These are phyloP conservation scores for Ferrisia virgata DNA, from an alignment of 2,888 invertebrate species.

Conservation along the genomic window DNA sequence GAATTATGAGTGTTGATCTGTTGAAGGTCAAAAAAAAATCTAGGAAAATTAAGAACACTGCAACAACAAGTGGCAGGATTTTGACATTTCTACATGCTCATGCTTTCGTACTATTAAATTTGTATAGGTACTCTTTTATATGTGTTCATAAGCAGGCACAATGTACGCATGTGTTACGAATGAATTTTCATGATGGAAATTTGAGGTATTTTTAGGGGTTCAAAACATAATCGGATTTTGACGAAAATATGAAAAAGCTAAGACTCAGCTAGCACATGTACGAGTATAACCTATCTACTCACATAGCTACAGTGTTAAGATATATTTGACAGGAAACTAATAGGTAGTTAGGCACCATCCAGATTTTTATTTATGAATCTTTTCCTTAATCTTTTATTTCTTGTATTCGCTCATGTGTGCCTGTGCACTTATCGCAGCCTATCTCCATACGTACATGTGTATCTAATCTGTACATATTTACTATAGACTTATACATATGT, in stretches of 20 bases:
- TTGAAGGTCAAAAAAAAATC: background rate
- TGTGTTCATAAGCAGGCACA: too few relatives aligned
- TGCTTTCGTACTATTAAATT: background rate
- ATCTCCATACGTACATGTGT: too few relatives aligned
- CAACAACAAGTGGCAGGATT: background rate
- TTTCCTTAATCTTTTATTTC: background rate
- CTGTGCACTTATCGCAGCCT: background rate
- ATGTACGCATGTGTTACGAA: too few relatives aligned
- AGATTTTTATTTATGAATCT: background rate
- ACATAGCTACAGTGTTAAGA: background rate
- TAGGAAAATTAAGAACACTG: background rate
- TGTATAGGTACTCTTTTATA: background rate
- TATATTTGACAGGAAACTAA: background rate
- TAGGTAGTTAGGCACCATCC: background rate
- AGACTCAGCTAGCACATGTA: too few relatives aligned
- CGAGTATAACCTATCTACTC: too few relatives aligned
- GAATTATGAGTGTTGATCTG: too few relatives aligned
- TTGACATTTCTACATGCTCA: slow-evolving; percentile 11
- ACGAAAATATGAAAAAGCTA: too few relatives aligned
- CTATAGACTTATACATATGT: background rate
- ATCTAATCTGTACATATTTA: too few relatives aligned
- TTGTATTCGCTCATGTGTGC: background rate
- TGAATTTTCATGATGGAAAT: too few relatives aligned
- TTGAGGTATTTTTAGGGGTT: too few relatives aligned
- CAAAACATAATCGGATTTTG: too few relatives aligned